A percentile compares a stretch with the other conserved stretches of the same genome.
These are phyloP conservation scores for Elymnias hypermnestra DNA, from an alignment of 1,140 invertebrate species.

Conservation along the genomic window DNA sequence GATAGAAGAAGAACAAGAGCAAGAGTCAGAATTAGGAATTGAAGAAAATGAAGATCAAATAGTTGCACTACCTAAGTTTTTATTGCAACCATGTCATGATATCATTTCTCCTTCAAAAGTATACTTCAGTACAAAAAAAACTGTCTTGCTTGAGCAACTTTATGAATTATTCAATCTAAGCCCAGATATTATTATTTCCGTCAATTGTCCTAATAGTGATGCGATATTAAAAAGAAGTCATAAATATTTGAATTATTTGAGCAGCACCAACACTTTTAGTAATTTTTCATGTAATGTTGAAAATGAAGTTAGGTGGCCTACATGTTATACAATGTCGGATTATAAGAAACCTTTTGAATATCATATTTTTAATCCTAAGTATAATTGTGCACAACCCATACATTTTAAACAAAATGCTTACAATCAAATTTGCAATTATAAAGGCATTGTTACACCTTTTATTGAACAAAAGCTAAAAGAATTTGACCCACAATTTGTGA, in stretches of 20 bases:
- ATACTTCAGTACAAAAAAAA: slow-evolving; percentile 32
- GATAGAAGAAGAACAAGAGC: slow-evolving; percentile 21
- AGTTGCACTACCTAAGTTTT: slow-evolving; percentile 49
- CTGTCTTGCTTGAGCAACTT: slow-evolving; percentile 40
- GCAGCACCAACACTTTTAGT: slow-evolving; percentile 29
- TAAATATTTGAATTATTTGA: slow-evolving; percentile 65
- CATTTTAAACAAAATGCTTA: slow-evolving; percentile 59
- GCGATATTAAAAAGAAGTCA: slow-evolving; percentile 57
- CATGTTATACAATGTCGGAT: slow-evolving; percentile 37
- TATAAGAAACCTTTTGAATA: slow-evolving; percentile 35
- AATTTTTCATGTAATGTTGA: slow-evolving; percentile 33
- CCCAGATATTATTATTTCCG: slow-evolving; percentile 75
- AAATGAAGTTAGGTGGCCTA: slow-evolving; percentile 47
- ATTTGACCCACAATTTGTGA: slow-evolving; percentile 72
- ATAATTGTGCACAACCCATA: slow-evolving; percentile 54
- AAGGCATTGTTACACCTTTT: slow-evolving; percentile 44
- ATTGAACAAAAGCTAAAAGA: slow-evolving; percentile 71
- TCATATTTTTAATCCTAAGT: slow-evolving; percentile 52
- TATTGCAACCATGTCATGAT: slow-evolving; percentile 44
- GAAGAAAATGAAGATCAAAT: slow-evolving; percentile 36
- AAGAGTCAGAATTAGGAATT: slow-evolving; percentile 35
- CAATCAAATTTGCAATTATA: slow-evolving; percentile 68
- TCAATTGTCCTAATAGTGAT: slow-evolving; percentile 75
- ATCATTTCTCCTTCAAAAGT: slow-evolving; percentile 32
- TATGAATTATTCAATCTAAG: slow-evolving; percentile 51